Base-by-base conservation (phyloP, 2,888 invertebrate genomes). In the Sclerodermus sp. region DNA sequence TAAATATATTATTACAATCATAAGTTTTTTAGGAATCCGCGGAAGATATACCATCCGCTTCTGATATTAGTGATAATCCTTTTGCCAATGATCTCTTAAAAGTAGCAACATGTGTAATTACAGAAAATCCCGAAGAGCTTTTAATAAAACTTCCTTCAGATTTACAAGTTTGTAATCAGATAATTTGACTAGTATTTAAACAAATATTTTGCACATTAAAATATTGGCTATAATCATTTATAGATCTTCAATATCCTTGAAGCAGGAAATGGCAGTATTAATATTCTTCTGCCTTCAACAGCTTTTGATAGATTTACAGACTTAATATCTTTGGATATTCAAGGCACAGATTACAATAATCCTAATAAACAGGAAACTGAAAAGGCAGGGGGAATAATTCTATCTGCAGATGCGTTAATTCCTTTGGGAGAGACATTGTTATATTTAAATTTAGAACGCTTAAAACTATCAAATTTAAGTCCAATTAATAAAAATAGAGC, bases 291-390 rank as follows among this genome's bases (percentile, higher is more conserved):
- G 14, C 78, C 76, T 60, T 77, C 80, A n/a, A 74, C 79, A 45
- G 74, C 79, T 46, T 73, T 84, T 41, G 67, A 76, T 48, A 72
- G 75, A 50, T 82, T 84, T 47, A 66, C 77, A 38, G 81, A 84
- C 52, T 73, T 88, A 32, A 76, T 79, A 58, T 84, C 83, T 1
- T 70, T 87, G 39, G 86, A 87, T 67, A 76, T 87, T 42, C 82
- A 85, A 53, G 87, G 87, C 6, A 79, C 75, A 51, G 66, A 71
- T 49, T 53, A 56, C 16, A 61, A 61, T 34, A 57, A 63, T 47
- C 50, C 50, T 13, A 39, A 49, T 2, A 48, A 45, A 37, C 57
- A 47, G 38, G 57, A 54, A 12, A 45, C 30, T n/a, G 38, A 47
- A 14, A 53, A 55, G 55, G 46, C 47, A 48, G 61, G 67, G 16